Evolutionary conservation across 2,888 invertebrate genomes (phyloP).

Genomic region (Lasioglossum villosulum): DNA sequence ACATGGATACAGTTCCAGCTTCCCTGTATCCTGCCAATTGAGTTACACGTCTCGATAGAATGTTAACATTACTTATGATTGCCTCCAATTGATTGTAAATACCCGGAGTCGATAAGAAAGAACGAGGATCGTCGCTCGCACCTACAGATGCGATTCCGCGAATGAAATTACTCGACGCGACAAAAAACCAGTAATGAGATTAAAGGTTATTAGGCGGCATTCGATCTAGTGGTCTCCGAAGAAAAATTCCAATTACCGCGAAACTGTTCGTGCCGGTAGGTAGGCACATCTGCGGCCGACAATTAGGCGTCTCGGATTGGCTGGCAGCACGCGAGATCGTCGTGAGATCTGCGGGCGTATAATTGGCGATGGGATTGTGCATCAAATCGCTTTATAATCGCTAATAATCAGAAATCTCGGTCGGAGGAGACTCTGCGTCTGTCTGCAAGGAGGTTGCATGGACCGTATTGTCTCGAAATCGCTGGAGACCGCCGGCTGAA

Average conservation of each 20-base stretch:
- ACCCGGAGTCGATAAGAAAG: not conserved
- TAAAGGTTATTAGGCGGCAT: conserved; percentile 7
- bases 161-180: not conserved
- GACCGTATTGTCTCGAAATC: conserved; percentile 33
- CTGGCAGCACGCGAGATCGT: conserved; percentile 7
- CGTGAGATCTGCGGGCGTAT: conserved; percentile 15
- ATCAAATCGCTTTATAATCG: conserved; percentile 17
- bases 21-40: not conserved
- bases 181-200: conserved; percentile 10
- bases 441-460: not conserved
- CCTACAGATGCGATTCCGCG: not conserved
- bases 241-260: conserved; percentile 40
- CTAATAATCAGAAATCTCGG: conserved; percentile 29
- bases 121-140: not conserved
- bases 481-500: not conserved
- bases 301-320: conserved; percentile 43
- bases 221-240: not conserved
- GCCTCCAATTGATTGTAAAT: not conserved
- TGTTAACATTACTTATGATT: not conserved
- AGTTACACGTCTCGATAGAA: not conserved
- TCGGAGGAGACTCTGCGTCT: conserved; percentile 21
- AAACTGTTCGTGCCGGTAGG: conserved; percentile 26
- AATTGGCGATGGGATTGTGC: conserved; percentile 9
- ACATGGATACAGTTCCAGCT: not conserved
- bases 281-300: conserved; percentile 30